These are phyloP conservation scores for Cacoxenus indagator DNA, from an alignment of 2,888 invertebrate genomes.

Conservation along the genomic window DNA sequence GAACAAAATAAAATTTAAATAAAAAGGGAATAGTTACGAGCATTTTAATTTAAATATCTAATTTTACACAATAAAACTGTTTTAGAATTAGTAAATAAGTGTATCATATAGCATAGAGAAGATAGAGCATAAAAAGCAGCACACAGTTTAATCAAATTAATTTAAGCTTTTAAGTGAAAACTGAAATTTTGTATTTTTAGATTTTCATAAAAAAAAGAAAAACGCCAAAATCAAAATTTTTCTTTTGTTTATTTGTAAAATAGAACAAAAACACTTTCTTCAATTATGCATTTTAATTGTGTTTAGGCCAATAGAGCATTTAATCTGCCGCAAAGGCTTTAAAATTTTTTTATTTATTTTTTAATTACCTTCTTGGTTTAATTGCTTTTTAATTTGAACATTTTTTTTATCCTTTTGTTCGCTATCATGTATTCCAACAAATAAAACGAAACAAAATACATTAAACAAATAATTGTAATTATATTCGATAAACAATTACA, in stretches of 20 bases:
- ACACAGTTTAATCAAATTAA: conserved; percentile 1
- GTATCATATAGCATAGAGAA: too few species aligned
- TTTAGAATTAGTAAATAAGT: too few species aligned
- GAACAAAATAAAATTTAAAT: neutral
- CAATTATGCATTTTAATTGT: neutral
- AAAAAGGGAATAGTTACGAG: neutral
- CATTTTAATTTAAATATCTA: neutral
- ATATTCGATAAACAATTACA: neutral
- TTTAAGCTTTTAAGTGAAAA: neutral
- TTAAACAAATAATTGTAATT: neutral
- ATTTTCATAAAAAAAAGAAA: neutral
- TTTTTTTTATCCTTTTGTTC: neutral
- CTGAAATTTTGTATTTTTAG: neutral
- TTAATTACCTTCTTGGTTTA: neutral
- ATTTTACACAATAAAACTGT: too few species aligned
- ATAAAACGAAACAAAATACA: neutral
- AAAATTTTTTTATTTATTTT: neutral
- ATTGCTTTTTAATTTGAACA: neutral
- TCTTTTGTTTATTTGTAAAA: neutral
- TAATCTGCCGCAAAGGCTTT: neutral
- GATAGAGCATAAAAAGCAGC: too few species aligned
- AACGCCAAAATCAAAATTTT: conserved; percentile 7
- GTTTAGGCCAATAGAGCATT: neutral
- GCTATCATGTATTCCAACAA: conserved; percentile 1
- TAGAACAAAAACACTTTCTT: neutral